Conservation (phyloP, 2,113 vertebrate species). For the Epinephelus lanceolatus region DNA sequence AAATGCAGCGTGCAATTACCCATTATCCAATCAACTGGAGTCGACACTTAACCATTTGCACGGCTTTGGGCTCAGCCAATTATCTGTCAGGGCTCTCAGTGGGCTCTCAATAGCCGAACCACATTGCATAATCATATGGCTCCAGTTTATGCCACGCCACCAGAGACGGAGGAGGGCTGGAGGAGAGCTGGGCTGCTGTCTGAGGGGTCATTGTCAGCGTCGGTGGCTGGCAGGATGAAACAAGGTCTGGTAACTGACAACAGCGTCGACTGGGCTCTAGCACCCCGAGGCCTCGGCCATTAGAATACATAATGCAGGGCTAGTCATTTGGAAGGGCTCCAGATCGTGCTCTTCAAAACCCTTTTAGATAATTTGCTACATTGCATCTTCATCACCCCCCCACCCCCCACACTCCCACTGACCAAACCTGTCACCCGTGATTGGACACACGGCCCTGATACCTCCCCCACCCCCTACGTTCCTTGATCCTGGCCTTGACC, state of each 20-base stretch:
- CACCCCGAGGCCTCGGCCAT: slow-evolving; percentile 66
- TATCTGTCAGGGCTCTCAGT: slow-evolving; percentile 67
- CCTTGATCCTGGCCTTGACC: slow-evolving; percentile 69
- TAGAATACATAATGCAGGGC: slow-evolving; percentile 78
- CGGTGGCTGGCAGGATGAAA: slow-evolving; percentile 32
- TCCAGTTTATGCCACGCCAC: slow-evolving; percentile 41
- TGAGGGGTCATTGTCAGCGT: slow-evolving; percentile 39
- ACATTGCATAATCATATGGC: slow-evolving; percentile 62
- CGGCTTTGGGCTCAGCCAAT: slow-evolving; percentile 69
- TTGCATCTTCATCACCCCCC: slow-evolving; percentile 40
- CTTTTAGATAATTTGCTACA: slow-evolving; percentile 77
- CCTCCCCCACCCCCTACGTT: slow-evolving; percentile 30
- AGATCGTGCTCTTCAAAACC: slow-evolving; percentile 83
- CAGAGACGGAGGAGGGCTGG: slow-evolving; percentile 41
- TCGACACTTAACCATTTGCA: slow-evolving; percentile 75
- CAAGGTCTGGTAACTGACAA: slow-evolving; percentile 58
- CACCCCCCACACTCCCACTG: slow-evolving; percentile 2
- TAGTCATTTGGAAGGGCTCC: slow-evolving; percentile 84
- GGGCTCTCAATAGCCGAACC: slow-evolving; percentile 47
- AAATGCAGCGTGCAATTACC: slow-evolving; percentile 77
- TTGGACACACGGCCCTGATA: slow-evolving; percentile 25
- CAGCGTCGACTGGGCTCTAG: slow-evolving; percentile 56
- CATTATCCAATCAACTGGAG: slow-evolving; percentile 80
- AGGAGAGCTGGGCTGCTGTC: slow-evolving; percentile 53
- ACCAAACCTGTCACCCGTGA: slow-evolving; percentile 45